Base-by-base conservation (phyloP, 1,140 invertebrate species). In the Micrasema minimum region DNA sequence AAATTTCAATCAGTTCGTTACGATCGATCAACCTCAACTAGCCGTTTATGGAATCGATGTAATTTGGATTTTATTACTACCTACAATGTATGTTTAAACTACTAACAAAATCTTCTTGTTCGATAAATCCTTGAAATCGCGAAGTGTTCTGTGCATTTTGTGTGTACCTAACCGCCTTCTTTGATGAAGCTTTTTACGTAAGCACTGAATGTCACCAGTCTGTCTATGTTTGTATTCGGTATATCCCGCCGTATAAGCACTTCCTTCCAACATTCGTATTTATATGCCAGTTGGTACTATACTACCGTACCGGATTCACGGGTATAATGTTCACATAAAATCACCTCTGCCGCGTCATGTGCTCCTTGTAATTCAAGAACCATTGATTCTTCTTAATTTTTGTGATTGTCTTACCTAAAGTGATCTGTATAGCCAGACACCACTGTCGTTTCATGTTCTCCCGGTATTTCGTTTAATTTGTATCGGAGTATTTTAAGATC, bases 121-220 rank as follows among this genome's bases (percentile, higher is more conserved):
- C n/a, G n/a, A n/a, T 2, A 7, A 31, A 31, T 31, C 26, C 26
- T 31, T 31, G 26, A 31, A 2, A 4, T 7, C 26, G 26, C 26
- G 3, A 31, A 31, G 7, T 7, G 26, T 4, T 31, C 7, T 31
- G 2, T 31, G 7, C 7, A 31, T 31, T 31, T 31, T 31, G 26
- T 7, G 26, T 7, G 26, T 31, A 31, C 2, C 2, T 2, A 31
- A 31, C 26, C 26, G 26, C 26, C 26, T 20, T 16, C 51, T 59
- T 38, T 11, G 55, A 16, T 35, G 3, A 41, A 20, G 55, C 18
- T 59, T 38, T 59, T 59, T 59, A 55, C 23, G 37, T 59, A 59
- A 59, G 55, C 55, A 59, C 18, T 35, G 35, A 59, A 59, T 59
- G 55, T 59, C 55, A 59, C 55, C 55, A 20, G 31, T 18, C 18